Percentiles rank a stretch among this genome's conserved stretches.
Evolutionary conservation across 2,888 invertebrate species (phyloP).

Genomic region (Apodemia mormo): DNA sequence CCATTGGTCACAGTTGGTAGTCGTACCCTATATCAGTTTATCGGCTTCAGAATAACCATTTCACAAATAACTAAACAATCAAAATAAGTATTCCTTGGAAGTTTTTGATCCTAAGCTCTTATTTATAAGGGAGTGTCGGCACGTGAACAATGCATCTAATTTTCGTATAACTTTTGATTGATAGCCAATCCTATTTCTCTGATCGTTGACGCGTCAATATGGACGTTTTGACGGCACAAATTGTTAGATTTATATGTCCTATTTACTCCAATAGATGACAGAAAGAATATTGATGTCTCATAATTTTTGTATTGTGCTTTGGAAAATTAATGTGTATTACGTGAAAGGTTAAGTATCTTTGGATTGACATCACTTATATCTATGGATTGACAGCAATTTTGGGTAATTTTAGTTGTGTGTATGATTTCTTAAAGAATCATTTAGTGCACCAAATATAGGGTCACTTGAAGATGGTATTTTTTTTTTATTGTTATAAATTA

Average conservation of each 20-base stretch:
- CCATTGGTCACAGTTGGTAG: too few relatives aligned
- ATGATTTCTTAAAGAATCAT: too few relatives aligned
- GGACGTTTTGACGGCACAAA: constrained; percentile 53
- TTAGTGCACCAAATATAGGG: too few relatives aligned
- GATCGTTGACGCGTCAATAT: constrained; percentile 57
- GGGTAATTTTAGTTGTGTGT: too few relatives aligned
- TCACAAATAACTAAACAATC: neutral
- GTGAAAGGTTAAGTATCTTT: too few relatives aligned
- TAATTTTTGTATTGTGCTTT: constrained; percentile 24
- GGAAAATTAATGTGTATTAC: too few relatives aligned
- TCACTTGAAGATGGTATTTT: too few relatives aligned
- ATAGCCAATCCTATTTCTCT: constrained; percentile 59
- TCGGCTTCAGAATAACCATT: too few relatives aligned
- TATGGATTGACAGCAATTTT: too few relatives aligned
- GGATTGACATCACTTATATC: too few relatives aligned
- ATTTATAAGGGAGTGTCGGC: constrained; percentile 53
- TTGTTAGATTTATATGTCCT: constrained; percentile 54
- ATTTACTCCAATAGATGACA: constrained; percentile 45
- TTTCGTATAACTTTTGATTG: constrained; percentile 69
- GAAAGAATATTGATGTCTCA: constrained; percentile 1
- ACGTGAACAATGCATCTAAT: constrained; percentile 72
- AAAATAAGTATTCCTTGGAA: neutral
- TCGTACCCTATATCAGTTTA: too few relatives aligned
- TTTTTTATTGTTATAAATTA: too few relatives aligned
- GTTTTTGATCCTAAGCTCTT: neutral